Base-by-base conservation (phyloP, 2,888 invertebrate genomes). In the Pyrrhosoma nymphula region DNA sequence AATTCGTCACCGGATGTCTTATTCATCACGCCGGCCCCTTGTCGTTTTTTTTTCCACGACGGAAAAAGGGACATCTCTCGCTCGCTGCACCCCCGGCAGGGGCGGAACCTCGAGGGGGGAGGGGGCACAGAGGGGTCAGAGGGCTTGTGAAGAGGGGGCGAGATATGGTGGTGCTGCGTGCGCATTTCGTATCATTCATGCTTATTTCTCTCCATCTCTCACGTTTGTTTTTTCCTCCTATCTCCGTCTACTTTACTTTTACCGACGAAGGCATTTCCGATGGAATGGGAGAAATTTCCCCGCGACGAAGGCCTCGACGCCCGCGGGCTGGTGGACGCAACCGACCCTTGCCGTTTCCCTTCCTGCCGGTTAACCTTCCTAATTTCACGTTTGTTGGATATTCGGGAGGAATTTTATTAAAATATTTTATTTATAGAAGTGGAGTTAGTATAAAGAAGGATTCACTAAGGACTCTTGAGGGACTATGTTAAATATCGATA, bases 1-100 rank as follows among this genome's bases (percentile, higher is more conserved):
- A 93, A 93, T 93, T 93, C 93, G 69, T 93, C 69, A 93, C 93
- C 69, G 93, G 75, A 93, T 93, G 93, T 69, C 93, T 93, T 93
- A 93, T 93, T 63, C 93, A 93, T 93, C 93, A 82, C 30, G n/a
- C 47, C 63, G 4, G 39, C 63, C 90, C 39, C 91, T 12, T 69
- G 12, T 35, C 63, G 10, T 60, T 63, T 91, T 23, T 91, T 82
- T 82, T 91, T 39, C 23, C 63, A 2, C 60, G 60, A 60, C 90
- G 56, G 69, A 60, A 82, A 82, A 82, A 35, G 82, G 82, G 82
- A 35, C 82, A 82, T 82, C 82, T 35, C 69, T n/a, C n/a, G n/a
- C n/a, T n/a, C n/a, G n/a, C 16, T 30, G 30, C 82, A 82, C 69
- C 69, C 69, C 18, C 60, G 10, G 26, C 69, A 26, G 69, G 69